Evolutionary conservation across 2,797 vertebrate species (phyloP), one percentile per base, ranked within the genome.

Genomic region (Danio albolineatus): DNA sequence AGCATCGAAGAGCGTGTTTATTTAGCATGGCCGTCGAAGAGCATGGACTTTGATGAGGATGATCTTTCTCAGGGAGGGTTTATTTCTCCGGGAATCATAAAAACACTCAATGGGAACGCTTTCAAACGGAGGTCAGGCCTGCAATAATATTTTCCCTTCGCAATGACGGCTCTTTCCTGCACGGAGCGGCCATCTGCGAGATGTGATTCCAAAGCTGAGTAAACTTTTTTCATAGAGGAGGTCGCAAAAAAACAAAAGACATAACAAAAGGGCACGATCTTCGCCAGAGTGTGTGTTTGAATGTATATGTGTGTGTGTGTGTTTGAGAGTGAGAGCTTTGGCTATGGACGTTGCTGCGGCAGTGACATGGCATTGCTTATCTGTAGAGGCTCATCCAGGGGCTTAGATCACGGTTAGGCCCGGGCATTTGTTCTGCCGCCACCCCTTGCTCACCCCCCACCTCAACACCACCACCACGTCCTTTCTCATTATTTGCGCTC

Each of bases 61-160:
- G 87, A 84, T 85, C 67, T 90, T 91, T 90, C 89, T 82, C 79
- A 78, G n/a, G 88, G 89, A 89, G 87, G 78, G 59, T 86, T 70
- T 81, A 75, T 61, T 85, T 69, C 73, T 80, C 79, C 86, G 80
- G 88, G 86, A 89, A 89, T 88, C 88, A 73, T 85, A 85, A 87
- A 89, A 91, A 88, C 87, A 89, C 88, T 89, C 87, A 36, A 85
- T 90, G 86, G 81, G 86, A 90, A 85, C 83, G 71, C 85, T 91
- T 91, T 93, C 90, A 94, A 92, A 91, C 90, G 78, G 88, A 92
- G 92, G 90, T 93, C 92, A 90, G 87, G 61, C 80, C 89, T 92
- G 89, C 73, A 86, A 93, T 91, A 94, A 94, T 93, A 93, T 94
- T 93, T 92, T 91, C 89, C 87, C 84, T 83, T 57, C 4, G 81